Conservation (phyloP, 2,888 invertebrate species). For the Tuta absoluta region DNA sequence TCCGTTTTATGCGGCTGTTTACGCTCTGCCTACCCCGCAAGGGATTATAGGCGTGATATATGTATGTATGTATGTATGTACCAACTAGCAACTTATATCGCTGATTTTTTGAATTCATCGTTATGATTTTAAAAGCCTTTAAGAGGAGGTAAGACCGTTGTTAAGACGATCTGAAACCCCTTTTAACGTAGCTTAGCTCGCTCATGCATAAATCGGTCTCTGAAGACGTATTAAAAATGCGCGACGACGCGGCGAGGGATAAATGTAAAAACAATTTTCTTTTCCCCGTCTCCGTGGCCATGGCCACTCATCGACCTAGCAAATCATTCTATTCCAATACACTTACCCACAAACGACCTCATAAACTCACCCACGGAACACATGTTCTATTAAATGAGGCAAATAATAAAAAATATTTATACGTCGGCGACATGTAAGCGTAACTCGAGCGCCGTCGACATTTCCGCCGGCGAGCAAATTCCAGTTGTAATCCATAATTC, state of each 20-base stretch:
- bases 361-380: conserved; percentile 33
- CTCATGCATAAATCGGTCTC: conserved; percentile 22
- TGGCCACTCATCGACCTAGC: conserved; percentile 23
- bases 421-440: conserved; percentile 33
- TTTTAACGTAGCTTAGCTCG: conserved; percentile 10
- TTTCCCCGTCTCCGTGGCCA: not conserved
- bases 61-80: no score
- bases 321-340: conserved; percentile 29
- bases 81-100: not conserved
- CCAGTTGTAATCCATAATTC: conserved; percentile 31
- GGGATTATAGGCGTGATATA: no score
- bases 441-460: conserved; percentile 39
- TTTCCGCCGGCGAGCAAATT: conserved; percentile 34
- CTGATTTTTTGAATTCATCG: not conserved
- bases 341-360: conserved; percentile 26
- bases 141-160: not conserved
- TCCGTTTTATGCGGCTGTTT: no score
- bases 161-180: not conserved
- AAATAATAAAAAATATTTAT: conserved; percentile 38
- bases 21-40: no score
- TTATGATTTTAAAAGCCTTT: not conserved
- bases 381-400: conserved; percentile 39
- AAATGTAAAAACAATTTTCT: conserved; percentile 28
- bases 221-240: conserved; percentile 25
- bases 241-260: conserved; percentile 20